Conservation (phyloP, 2,888 invertebrate genomes). For the Herminia tarsipennalis region DNA sequence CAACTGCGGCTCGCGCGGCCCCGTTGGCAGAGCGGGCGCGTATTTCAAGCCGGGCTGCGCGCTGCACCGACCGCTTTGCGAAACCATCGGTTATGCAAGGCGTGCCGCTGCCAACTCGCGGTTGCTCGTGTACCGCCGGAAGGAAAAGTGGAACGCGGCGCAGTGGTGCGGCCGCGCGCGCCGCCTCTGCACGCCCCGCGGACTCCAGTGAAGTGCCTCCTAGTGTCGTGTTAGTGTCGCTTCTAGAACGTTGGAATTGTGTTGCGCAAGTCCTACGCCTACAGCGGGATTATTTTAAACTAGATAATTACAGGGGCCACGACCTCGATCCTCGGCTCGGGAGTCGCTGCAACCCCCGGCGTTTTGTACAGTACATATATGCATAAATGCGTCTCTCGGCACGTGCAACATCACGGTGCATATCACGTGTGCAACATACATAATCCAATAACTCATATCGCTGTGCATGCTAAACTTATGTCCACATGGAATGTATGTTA, state of each 20-base stretch:
- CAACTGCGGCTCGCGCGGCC: conserved; percentile 62
- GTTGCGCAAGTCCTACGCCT: conserved; percentile 83
- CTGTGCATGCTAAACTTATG: conserved; percentile 49
- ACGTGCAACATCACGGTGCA: conserved; percentile 57
- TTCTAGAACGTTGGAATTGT: conserved; percentile 81
- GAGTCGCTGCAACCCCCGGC: conserved; percentile 56
- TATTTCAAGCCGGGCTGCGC: conserved; percentile 79
- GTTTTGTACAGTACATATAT: conserved; percentile 42
- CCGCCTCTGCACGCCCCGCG: conserved; percentile 78
- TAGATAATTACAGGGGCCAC: conserved; percentile 68
- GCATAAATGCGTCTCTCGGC: conserved; percentile 48
- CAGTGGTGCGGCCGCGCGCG: conserved; percentile 82
- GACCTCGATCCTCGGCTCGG: conserved; percentile 50
- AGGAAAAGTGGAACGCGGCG: conserved; percentile 85
- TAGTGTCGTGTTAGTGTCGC: conserved; percentile 83
- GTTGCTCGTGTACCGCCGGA: conserved; percentile 78
- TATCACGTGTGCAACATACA: conserved; percentile 58
- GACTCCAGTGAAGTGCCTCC: conserved; percentile 74
- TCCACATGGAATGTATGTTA: conserved; percentile 28
- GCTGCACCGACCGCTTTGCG: conserved; percentile 83
- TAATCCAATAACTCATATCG: conserved; percentile 52
- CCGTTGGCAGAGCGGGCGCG: conserved; percentile 74
- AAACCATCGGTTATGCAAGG: conserved; percentile 84
- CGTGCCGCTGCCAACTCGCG: conserved; percentile 83
- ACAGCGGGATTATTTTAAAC: conserved; percentile 81